Evolutionary conservation across 1,140 invertebrate genomes (phyloP).

Genomic region (Euwallacea fornicatus): DNA sequence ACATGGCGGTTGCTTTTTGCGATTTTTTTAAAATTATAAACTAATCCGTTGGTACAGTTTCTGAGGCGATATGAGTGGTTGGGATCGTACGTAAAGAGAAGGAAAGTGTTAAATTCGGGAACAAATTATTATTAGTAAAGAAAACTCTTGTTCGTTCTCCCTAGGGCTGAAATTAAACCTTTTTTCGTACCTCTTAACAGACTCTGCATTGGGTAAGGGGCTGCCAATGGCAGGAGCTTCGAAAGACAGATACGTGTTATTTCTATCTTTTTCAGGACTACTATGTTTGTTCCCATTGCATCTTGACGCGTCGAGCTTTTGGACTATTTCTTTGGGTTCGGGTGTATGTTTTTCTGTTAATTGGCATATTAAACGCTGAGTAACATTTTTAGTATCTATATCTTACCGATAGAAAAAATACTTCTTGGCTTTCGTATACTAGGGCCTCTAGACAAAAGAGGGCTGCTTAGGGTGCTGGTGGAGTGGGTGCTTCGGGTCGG

Average conservation of each 20-base stretch:
- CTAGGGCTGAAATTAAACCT: slow-evolving; percentile 24
- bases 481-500: slow-evolving; percentile 22
- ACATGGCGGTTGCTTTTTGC: no score
- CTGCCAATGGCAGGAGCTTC: slow-evolving; percentile 21
- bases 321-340: no score
- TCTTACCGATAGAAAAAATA: slow-evolving; percentile 26
- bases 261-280: slow-evolving; percentile 17
- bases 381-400: no score
- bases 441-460: slow-evolving; percentile 35
- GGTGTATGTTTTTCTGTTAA: no score
- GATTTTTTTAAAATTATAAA: no score
- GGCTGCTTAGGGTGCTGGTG: slow-evolving; percentile 4
- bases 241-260: not conserved
- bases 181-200: slow-evolving; percentile 38
- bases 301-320: not conserved
- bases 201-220: slow-evolving; percentile 27
- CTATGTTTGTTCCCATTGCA: slow-evolving; percentile 5
- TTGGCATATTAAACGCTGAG: no score
- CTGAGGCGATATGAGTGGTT: no score
- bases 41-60: no score
- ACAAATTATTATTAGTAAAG: not conserved
- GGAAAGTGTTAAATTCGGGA: no score
- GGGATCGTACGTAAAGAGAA: no score
- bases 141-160: slow-evolving; percentile 43
- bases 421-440: slow-evolving; percentile 42